A percentile compares a stretch with the other conserved stretches of the same genome.
phyloP scores from a whole-genome alignment of 2,888 invertebrate species.

The Cephus nigrinus region DNA sequence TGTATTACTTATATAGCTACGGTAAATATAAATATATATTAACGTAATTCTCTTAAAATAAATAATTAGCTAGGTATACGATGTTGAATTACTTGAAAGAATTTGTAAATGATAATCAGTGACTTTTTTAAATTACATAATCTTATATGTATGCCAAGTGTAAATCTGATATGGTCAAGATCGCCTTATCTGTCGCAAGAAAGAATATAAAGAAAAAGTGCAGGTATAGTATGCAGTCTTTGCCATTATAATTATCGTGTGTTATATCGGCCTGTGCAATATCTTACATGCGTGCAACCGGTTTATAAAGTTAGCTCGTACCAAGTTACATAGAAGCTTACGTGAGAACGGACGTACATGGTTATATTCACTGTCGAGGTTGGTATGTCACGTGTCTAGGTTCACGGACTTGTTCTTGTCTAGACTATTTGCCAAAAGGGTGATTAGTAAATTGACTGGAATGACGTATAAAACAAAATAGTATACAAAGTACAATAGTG shows the following conservation, averaged over 20 bases:
- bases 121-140: no score
- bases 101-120: no score
- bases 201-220: background rate
- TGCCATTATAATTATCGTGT: background rate
- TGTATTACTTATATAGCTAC: no score
- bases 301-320: constrained; percentile 44
- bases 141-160: no score
- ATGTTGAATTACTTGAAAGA: no score
- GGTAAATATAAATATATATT: no score
- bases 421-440: background rate
- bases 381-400: constrained; percentile 24
- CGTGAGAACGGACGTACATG: background rate
- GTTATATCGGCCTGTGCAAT: background rate
- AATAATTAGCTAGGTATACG: no score
- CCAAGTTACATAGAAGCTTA: constrained; percentile 14
- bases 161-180: no score
- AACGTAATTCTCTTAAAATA: no score
- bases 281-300: constrained; percentile 32
- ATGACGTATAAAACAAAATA: background rate
- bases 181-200: background rate
- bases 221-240: background rate
- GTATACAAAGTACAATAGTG: background rate
- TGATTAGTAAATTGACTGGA: background rate
- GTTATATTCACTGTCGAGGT: constrained; percentile 51
- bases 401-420: constrained; percentile 2